Conservation (phyloP, 2,888 invertebrate genomes). For the Melinaea marsaeus region DNA sequence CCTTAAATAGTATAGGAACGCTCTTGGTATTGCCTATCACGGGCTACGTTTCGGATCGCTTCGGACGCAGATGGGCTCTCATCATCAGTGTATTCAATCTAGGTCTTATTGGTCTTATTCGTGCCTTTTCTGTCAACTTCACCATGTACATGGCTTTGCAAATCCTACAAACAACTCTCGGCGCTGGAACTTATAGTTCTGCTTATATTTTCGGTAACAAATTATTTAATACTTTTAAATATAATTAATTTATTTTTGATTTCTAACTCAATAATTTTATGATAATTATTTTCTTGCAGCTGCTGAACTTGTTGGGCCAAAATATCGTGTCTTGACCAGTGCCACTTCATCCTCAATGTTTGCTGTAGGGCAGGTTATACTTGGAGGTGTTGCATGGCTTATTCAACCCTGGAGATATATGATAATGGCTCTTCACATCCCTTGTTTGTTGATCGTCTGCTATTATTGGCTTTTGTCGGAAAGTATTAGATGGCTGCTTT, state of each 20-base stretch:
- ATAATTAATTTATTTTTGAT: constrained; percentile 7
- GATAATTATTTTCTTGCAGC: constrained; percentile 18
- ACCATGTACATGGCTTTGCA: constrained; percentile 59
- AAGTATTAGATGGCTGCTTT: constrained; percentile 86
- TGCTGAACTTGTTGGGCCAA: constrained; percentile 87
- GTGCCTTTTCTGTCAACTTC: constrained; percentile 73
- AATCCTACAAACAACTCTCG: constrained; percentile 57
- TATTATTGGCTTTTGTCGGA: constrained; percentile 82
- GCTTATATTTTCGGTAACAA: constrained; percentile 43
- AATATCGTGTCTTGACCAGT: constrained; percentile 83
- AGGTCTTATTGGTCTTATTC: constrained; percentile 49
- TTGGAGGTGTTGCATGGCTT: constrained; percentile 82
- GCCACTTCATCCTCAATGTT: constrained; percentile 83
- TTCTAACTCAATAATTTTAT: neutral
- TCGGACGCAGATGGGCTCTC: constrained; percentile 71
- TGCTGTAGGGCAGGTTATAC: constrained; percentile 82
- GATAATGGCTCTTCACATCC: constrained; percentile 81
- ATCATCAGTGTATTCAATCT: constrained; percentile 64
- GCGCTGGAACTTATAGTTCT: constrained; percentile 60
- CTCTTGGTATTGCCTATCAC: constrained; percentile 78
- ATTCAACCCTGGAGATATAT: constrained; percentile 83
- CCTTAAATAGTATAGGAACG: constrained; percentile 79
- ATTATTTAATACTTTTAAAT: constrained; percentile 20
- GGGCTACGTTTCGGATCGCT: constrained; percentile 81
- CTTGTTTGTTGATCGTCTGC: constrained; percentile 80